A percentile compares a stretch with the other conserved stretches of the same genome.
Evolutionary conservation across 2,113 vertebrate species (phyloP).

Genomic region (Dissostichus mawsoni): DNA sequence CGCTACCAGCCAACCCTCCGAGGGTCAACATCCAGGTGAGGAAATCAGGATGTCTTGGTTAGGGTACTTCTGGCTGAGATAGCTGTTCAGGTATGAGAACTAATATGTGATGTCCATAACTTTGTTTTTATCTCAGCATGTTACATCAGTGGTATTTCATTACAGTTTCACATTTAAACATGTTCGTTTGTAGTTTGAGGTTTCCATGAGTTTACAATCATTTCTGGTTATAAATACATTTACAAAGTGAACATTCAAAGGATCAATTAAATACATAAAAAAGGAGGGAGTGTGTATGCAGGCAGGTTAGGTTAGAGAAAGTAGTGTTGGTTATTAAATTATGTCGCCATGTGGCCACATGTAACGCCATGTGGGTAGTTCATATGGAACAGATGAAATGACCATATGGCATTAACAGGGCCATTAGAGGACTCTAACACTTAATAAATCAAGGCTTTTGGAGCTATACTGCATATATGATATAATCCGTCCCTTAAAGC

Average conservation of each 20-base stretch:
- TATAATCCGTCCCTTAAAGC: constrained; percentile 1
- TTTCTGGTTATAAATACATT: neutral
- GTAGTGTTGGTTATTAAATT: neutral
- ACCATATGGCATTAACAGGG: neutral
- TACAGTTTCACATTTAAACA: neutral
- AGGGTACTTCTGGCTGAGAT: neutral
- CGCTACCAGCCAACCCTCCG: constrained; percentile 52
- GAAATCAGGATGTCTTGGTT: neutral
- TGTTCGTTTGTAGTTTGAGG: neutral
- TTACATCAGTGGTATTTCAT: neutral
- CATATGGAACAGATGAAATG: constrained; percentile 6
- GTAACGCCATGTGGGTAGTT: neutral
- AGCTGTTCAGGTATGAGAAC: neutral
- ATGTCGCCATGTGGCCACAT: neutral
- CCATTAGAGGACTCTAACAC: no score
- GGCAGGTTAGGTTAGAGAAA: neutral
- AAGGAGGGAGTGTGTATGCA: neutral
- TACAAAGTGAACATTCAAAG: no score
- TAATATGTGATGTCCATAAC: neutral
- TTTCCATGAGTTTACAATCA: neutral
- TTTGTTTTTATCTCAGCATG: neutral
- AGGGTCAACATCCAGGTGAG: constrained; percentile 76
- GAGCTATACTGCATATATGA: neutral
- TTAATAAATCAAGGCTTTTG: neutral
- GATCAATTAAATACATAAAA: neutral